Conservation (phyloP, 2,113 vertebrate genomes). For the Galemys pyrenaicus region DNA sequence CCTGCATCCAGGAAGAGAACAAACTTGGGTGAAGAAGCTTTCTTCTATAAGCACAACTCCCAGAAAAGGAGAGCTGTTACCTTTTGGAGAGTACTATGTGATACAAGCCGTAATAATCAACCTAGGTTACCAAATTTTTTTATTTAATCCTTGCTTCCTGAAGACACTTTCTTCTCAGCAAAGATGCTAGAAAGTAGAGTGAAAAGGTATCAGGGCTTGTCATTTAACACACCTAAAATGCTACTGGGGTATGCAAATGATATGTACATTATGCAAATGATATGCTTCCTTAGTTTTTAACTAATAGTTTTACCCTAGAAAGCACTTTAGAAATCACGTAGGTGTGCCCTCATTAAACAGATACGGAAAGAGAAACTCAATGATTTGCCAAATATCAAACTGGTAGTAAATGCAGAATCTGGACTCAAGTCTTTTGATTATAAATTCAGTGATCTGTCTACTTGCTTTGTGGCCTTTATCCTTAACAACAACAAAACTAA, state of each 20-base stretch:
- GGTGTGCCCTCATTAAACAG: background rate
- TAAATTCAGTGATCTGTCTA: background rate
- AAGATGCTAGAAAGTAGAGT: background rate
- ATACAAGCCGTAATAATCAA: background rate
- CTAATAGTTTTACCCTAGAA: background rate
- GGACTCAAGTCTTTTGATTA: background rate
- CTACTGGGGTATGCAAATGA: background rate
- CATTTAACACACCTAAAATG: slow-evolving; percentile 27
- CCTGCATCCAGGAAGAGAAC: background rate
- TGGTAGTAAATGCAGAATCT: background rate
- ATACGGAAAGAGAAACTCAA: background rate
- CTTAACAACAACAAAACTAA: slow-evolving; percentile 47
- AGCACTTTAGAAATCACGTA: background rate
- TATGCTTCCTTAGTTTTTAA: slow-evolving; percentile 6
- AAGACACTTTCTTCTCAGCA: background rate
- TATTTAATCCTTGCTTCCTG: background rate
- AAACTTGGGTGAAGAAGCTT: background rate
- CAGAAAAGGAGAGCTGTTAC: background rate
- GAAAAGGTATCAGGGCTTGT: background rate
- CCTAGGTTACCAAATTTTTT: background rate
- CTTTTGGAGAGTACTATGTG: background rate
- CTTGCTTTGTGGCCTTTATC: background rate
- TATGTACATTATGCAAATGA: background rate
- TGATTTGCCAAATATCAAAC: background rate
- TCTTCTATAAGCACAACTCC: background rate